These are phyloP conservation scores for Brachionus plicatilis DNA, from an alignment of 1,140 invertebrate genomes.

Conservation along the genomic window DNA sequence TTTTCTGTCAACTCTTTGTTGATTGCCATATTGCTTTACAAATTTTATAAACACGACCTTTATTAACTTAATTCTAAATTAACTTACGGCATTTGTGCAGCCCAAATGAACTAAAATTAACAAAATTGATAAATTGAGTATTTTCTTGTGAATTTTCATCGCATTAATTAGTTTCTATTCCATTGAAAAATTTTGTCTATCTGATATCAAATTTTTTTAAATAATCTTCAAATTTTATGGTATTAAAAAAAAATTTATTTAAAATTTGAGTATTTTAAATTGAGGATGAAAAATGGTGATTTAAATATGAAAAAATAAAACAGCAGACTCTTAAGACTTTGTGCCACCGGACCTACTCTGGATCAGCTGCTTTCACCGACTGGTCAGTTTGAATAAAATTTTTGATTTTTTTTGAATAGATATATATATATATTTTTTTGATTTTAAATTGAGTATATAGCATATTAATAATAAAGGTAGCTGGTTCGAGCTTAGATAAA, in stretches of 20 bases:
- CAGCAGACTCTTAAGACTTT: neutral
- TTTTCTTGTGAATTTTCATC: conserved; percentile 1
- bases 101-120: neutral
- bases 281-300: neutral
- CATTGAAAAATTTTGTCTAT: conserved; percentile 4
- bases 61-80: neutral
- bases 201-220: neutral
- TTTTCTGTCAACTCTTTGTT: neutral
- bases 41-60: neutral
- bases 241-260: neutral
- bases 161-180: neutral
- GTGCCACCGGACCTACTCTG: neutral
- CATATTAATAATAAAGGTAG: neutral
- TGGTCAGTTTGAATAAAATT: neutral
- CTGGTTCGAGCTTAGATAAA: neutral
- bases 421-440: neutral
- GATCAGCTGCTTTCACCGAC: neutral
- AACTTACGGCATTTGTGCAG: neutral
- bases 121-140: neutral
- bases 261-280: neutral
- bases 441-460: neutral
- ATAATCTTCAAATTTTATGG: neutral
- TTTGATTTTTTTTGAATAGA: neutral
- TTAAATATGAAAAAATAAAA: neutral
- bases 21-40: neutral